Evolutionary conservation across 37 sponge, comb jelly and placozoan genomes (phyloP).

Genomic region (Corticium candelabrum): DNA sequence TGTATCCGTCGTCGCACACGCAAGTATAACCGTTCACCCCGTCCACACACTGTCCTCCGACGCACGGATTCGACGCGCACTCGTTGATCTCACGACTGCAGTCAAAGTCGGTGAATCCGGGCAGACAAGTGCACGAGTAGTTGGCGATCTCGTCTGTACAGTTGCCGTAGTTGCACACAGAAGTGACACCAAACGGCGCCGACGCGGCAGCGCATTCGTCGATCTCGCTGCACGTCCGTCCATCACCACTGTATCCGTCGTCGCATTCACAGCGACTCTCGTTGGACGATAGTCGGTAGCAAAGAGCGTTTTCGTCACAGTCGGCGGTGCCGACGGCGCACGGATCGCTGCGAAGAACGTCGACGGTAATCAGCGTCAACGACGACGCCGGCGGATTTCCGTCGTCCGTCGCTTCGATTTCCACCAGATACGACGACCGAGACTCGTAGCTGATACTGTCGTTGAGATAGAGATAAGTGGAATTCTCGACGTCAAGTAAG

Average conservation of each 20-base stretch:
- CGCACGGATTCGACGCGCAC: slow-evolving; percentile 8
- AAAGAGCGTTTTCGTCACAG: neutral
- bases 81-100: neutral
- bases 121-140: neutral
- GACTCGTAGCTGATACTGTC: neutral
- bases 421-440: neutral
- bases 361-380: neutral
- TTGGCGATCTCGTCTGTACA: neutral
- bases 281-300: neutral
- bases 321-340: slow-evolving; percentile 1
- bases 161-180: neutral
- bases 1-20: neutral
- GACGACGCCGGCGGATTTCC: neutral
- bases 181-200: neutral
- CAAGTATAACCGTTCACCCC: neutral
- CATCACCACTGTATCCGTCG: neutral
- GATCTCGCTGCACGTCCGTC: neutral
- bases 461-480: neutral
- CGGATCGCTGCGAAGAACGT: neutral
- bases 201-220: neutral
- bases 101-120: neutral
- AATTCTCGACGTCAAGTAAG: neutral
- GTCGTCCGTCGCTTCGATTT: neutral
- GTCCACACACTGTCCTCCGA: neutral
- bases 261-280: neutral